phyloP scores from a whole-genome alignment of 2,888 invertebrate genomes.

The Ochropleura plecta region DNA sequence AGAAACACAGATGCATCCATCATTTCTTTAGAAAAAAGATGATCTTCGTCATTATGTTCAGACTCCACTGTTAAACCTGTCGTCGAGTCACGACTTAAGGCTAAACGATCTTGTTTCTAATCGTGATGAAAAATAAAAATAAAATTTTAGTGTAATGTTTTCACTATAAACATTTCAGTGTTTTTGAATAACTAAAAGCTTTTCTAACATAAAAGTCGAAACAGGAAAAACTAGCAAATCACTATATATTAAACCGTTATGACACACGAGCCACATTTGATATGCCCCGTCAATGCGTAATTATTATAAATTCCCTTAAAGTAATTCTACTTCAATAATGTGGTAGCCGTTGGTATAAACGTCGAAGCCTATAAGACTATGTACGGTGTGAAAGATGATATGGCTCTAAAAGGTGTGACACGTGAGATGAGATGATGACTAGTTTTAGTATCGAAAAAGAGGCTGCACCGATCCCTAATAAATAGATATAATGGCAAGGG shows the following conservation, averaged over 20 bases:
- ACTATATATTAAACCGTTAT: not conserved
- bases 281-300: not conserved
- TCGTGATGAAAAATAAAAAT: conserved; percentile 54
- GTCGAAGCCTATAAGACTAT: too few relatives aligned
- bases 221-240: not conserved
- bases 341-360: not conserved
- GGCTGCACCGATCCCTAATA: not conserved
- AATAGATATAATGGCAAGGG: not conserved
- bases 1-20: conserved; percentile 59
- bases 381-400: not conserved
- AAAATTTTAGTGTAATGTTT: conserved; percentile 44
- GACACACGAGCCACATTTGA: conserved; percentile 34
- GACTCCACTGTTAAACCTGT: conserved; percentile 43
- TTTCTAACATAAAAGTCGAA: not conserved
- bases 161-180: conserved; percentile 30
- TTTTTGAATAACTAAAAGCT: conserved; percentile 16
- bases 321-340: too few relatives aligned
- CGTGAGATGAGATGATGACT: not conserved
- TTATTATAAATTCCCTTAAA: not conserved
- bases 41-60: conserved; percentile 40
- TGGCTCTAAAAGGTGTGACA: not conserved
- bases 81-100: conserved; percentile 62
- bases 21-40: conserved; percentile 29
- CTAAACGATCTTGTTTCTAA: conserved; percentile 39
- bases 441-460: not conserved